phyloP scores from a whole-genome alignment of 1,140 invertebrate species.

The Hydropsyche tenuis region DNA sequence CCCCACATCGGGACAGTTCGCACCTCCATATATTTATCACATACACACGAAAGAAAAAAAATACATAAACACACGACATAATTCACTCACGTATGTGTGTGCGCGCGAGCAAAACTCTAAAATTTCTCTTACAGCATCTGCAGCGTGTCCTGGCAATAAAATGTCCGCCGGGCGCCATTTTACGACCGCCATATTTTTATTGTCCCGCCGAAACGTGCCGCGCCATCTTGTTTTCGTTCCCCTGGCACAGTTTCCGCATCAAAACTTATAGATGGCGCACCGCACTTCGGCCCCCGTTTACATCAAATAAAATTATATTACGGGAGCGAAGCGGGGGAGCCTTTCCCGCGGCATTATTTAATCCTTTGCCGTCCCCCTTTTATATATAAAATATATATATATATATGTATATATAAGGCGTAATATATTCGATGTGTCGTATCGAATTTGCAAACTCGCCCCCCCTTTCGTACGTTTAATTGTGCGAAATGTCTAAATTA shows the following conservation, averaged over 20 bases:
- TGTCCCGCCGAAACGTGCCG: constrained; percentile 37
- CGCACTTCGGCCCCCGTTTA: constrained; percentile 24
- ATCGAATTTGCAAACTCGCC: neutral
- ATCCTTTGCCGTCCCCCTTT: neutral
- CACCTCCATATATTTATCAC: too few relatives aligned
- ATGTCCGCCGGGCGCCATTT: constrained; percentile 39
- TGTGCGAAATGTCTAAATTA: constrained; percentile 20
- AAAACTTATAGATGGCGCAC: constrained; percentile 33
- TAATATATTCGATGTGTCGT: constrained; percentile 3
- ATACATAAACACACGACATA: neutral
- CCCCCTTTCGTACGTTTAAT: neutral
- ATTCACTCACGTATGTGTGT: neutral
- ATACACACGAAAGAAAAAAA: neutral
- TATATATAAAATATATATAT: too few relatives aligned
- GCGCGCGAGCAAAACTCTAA: constrained; percentile 22
- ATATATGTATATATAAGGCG: too few relatives aligned
- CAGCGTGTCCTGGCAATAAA: constrained; percentile 40
- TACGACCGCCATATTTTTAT: constrained; percentile 41
- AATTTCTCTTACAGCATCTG: constrained; percentile 33
- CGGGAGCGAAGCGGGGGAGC: neutral
- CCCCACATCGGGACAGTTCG: too few relatives aligned
- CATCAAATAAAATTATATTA: constrained; percentile 33
- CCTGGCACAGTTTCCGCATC: constrained; percentile 34
- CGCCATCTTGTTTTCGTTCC: constrained; percentile 39
- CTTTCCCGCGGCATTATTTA: neutral